A percentile compares a stretch with the other conserved stretches of the same genome.
Evolutionary conservation across 1,140 invertebrate species (phyloP).

Genomic region (Drosophila kikkawai): DNA sequence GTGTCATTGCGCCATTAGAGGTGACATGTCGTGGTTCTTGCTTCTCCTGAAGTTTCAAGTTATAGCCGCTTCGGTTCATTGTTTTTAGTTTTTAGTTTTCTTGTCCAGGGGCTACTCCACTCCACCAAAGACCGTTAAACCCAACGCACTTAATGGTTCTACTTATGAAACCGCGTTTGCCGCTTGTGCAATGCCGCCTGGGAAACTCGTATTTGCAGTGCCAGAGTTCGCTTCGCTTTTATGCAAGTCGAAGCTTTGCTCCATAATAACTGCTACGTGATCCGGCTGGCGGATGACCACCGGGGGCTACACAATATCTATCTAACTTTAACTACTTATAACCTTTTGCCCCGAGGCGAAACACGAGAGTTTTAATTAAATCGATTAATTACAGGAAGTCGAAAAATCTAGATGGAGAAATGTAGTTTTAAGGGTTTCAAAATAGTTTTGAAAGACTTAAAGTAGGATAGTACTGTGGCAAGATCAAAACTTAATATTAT

Average conservation of each 20-base stretch:
- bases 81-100: conserved; percentile 26
- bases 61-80: conserved; percentile 28
- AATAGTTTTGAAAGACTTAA: background rate
- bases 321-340: conserved; percentile 10
- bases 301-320: conserved; percentile 13
- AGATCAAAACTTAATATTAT: background rate
- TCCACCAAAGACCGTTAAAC: conserved; percentile 55
- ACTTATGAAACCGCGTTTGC: conserved; percentile 42
- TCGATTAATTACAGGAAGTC: too few relatives aligned
- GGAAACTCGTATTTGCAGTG: conserved; percentile 41
- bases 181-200: conserved; percentile 48
- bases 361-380: conserved; percentile 15
- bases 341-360: conserved; percentile 13
- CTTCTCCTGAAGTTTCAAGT: conserved; percentile 42
- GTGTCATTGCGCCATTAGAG: conserved; percentile 52
- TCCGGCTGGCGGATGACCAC: conserved; percentile 26
- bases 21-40: conserved; percentile 41
- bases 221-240: conserved; percentile 35
- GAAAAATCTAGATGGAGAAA: background rate
- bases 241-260: conserved; percentile 11
- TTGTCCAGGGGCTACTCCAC: conserved; percentile 25
- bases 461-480: too few relatives aligned
- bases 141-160: conserved; percentile 75
- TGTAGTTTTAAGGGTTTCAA: background rate
- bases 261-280: conserved; percentile 42